Evolutionary conservation across 2,888 invertebrate species (phyloP).

Genomic region (Petrolisthes cinctipes): DNA sequence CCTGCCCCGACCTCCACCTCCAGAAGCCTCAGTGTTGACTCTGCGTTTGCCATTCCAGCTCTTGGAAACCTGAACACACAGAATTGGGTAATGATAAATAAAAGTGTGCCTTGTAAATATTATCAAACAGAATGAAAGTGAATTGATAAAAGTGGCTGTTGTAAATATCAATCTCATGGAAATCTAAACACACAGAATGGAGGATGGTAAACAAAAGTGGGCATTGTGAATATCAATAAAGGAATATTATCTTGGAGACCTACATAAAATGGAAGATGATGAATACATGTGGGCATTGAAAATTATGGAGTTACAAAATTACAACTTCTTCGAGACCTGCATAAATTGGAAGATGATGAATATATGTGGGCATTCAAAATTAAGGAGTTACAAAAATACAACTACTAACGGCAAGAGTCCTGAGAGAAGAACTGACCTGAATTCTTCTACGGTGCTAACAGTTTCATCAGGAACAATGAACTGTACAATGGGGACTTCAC

Average conservation of each 20-base stretch:
- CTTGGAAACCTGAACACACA: constrained; percentile 80
- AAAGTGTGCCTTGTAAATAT: not conserved
- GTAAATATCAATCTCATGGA: not conserved
- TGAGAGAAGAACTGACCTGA: constrained; percentile 68
- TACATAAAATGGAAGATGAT: too few species aligned
- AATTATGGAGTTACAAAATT: not conserved
- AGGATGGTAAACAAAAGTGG: too few species aligned
- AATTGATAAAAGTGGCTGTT: too few species aligned
- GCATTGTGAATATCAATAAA: too few species aligned
- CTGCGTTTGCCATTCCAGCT: constrained; percentile 90
- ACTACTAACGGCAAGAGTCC: not conserved
- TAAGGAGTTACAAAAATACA: not conserved
- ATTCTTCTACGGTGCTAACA: constrained; percentile 86
- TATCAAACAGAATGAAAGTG: not conserved
- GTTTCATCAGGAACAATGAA: constrained; percentile 84
- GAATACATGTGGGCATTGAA: not conserved
- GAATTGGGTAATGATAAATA: constrained; percentile 26
- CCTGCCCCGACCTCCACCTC: constrained; percentile 75
- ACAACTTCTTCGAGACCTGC: not conserved
- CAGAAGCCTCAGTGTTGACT: constrained; percentile 85
- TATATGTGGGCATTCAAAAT: not conserved
- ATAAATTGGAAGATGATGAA: too few species aligned
- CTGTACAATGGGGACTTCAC: constrained; percentile 90
- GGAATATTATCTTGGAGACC: too few species aligned
- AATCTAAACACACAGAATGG: not conserved